phyloP scores from a whole-genome alignment of 2,888 invertebrate genomes.

The Parelbella ahira region DNA sequence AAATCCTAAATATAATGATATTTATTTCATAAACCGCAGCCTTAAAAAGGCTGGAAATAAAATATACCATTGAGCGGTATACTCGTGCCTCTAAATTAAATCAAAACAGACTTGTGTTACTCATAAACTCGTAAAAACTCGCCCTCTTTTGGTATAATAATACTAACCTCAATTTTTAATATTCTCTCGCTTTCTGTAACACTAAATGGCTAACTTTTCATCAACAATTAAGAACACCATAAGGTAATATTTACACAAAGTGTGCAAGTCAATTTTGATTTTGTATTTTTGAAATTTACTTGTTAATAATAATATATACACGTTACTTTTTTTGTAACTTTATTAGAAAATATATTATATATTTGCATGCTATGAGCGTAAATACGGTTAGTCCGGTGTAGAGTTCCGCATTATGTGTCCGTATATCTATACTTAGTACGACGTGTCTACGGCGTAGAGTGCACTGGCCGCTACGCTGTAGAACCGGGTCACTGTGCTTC shows the following conservation, averaged over 20 bases:
- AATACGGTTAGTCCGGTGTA: slow-evolving; percentile 22
- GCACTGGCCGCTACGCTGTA: slow-evolving; percentile 70
- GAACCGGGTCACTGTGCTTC: slow-evolving; percentile 63
- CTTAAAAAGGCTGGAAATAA: slow-evolving; percentile 8
- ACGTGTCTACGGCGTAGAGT: slow-evolving; percentile 49
- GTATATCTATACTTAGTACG: slow-evolving; percentile 28
- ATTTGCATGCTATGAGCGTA: too few relatives aligned
- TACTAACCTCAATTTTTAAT: too few relatives aligned
- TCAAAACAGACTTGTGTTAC: slow-evolving; percentile 15
- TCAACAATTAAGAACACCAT: too few relatives aligned
- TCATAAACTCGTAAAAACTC: slow-evolving; percentile 7
- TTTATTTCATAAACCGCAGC: slow-evolving; percentile 3
- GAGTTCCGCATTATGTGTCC: slow-evolving; percentile 26
- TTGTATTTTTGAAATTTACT: too few relatives aligned
- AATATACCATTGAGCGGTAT: not conserved
- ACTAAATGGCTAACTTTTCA: too few relatives aligned
- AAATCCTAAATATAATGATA: too few relatives aligned
- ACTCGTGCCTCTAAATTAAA: slow-evolving; percentile 11
- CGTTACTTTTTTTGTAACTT: too few relatives aligned
- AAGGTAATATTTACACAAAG: too few relatives aligned
- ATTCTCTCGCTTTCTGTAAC: too few relatives aligned
- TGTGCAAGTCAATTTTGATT: too few relatives aligned
- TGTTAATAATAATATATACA: too few relatives aligned
- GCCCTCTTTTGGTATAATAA: slow-evolving; percentile 6
- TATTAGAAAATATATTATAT: too few relatives aligned